Conservation (phyloP, 2,797 vertebrate genomes). For the Trachops cirrhosus region DNA sequence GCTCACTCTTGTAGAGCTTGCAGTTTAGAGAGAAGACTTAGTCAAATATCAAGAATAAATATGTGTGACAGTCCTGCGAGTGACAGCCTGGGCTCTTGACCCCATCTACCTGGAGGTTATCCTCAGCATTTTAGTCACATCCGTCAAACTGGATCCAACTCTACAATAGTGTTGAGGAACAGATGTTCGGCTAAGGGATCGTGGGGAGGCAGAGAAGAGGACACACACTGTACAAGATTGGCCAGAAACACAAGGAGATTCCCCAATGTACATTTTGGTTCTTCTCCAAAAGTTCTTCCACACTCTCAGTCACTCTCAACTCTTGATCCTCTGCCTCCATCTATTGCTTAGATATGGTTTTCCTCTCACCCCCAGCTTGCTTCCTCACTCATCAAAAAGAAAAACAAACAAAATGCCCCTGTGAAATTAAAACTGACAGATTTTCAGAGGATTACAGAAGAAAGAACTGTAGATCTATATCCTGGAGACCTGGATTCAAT, state of each 20-base stretch:
- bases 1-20: neutral
- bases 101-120: neutral
- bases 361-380: neutral
- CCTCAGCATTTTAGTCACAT: neutral
- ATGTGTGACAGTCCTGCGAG: neutral
- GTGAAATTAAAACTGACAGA: neutral
- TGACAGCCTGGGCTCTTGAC: neutral
- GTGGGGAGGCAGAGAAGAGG: neutral
- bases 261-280: neutral
- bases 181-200: neutral
- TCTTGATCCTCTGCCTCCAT: neutral
- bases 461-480: neutral
- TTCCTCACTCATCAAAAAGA: neutral
- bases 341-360: neutral
- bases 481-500: neutral
- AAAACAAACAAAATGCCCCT: neutral
- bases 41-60: neutral
- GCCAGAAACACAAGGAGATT: neutral
- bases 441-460: neutral
- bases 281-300: neutral
- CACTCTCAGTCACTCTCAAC: neutral
- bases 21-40: neutral
- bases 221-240: neutral
- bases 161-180: neutral
- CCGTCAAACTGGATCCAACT: neutral